Evolutionary conservation across 2,888 invertebrate species (phyloP), one percentile per base, ranked within the genome.

Genomic region (Lathronympha strigana): DNA sequence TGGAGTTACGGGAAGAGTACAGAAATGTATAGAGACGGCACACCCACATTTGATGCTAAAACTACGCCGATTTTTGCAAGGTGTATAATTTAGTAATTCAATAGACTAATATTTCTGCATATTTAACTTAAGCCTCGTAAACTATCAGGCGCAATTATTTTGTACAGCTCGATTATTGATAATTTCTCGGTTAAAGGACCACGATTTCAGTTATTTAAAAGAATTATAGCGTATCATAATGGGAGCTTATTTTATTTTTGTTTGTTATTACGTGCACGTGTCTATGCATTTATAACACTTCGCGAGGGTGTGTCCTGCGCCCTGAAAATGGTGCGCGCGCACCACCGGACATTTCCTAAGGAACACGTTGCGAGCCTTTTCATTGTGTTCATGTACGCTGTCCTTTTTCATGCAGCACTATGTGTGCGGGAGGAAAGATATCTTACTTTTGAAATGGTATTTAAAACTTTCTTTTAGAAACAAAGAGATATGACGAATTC

Each of bases 291-390:
- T 71, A 63, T 88, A 88, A 72, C 72, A 75, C 88, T 83, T 69
- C 63, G 61, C 51, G 68, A 79, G 81, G 86, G 76, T 77, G 81
- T 79, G 88, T 87, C 91, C 88, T 91, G 91, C 90, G 91, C 91
- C 80, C 85, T 90, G 84, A 82, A 85, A 83, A 71, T 75, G 69
- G 72, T 90, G 91, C 91, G 91, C 90, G 91, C 91, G 91, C 91
- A 90, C 71, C 75, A 74, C 72, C 72, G 78, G 81, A 73, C 80
- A 75, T 80, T 80, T 81, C 83, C 80, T 76, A 70, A 72, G 74
- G 73, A 70, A 75, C 73, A 67, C 76, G 73, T 61, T 64, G 67
- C 67, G 66, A 72, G 72, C 53, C 67, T 73, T 72, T 74, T 76
- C 79, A 74, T 80, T 76, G 73, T 72, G 57, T 70, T 62, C 71